Evolutionary conservation across 1,140 invertebrate genomes (phyloP), one percentile per base, ranked within the genome.

Genomic region (Sitobion miscanthi): DNA sequence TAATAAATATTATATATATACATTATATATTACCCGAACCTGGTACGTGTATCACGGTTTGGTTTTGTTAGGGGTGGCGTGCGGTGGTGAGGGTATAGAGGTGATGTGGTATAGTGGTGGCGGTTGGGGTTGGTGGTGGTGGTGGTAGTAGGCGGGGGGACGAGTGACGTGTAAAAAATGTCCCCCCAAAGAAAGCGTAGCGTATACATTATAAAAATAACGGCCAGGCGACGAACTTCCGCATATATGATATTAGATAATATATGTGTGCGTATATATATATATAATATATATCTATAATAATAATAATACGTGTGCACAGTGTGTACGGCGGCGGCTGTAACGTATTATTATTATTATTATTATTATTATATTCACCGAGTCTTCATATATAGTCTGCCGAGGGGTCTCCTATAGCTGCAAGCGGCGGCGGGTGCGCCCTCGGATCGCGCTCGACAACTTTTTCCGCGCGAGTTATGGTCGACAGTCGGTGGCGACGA

Each of bases 191-290:
- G 57, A 69, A 91, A 77, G 25, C 38, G 25, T 30, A 77, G 77
- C 38, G 57, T 17, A 49, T 30, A 85, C 83, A 30, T 25, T 42
- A 45, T 90, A 91, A 91, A n/a, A 91, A 91, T 91, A 91, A 91
- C 42, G 90, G 45, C 14, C 11, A 9, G 52, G 20, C 30, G 35
- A 54, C 82, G n/a, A 82, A 38, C 35, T 82, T 3, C n/a, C 62
- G 14, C 62, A 21, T 77, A n/a, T 77, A 77, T 17, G 62, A 77
- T n/a, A 77, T 77, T 77, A 77, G 30, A 77, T 77, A 77, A 77
- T n/a, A n/a, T 77, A n/a, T 77, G 5, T 77, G 62, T 35, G n/a
- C 1, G 62, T 20, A 38, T 38, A 20, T 35, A 35, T 35, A 35
- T 35, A 35, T 54, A 23, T 52, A 49, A 11, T 21, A 42, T 83